A percentile compares a stretch with the other conserved stretches of the same genome.
Conservation (phyloP, 2,113 vertebrate species). For the Morone chrysops region DNA sequence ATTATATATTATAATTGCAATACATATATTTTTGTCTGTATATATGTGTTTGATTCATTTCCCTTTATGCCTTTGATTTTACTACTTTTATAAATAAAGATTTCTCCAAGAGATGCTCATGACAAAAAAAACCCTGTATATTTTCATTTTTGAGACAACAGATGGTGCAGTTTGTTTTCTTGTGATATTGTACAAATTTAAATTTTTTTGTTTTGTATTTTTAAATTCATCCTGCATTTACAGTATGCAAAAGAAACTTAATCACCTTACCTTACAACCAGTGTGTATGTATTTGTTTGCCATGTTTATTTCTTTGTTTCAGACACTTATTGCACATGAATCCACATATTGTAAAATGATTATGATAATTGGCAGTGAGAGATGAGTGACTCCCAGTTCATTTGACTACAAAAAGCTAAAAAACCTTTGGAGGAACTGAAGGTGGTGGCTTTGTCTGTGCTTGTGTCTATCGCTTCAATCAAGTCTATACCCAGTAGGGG, state of each 20-base stretch:
- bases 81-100: neutral
- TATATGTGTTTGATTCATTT: neutral
- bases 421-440: neutral
- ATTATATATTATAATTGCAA: neutral
- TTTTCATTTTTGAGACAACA: neutral
- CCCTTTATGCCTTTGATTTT: neutral
- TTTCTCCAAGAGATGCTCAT: neutral
- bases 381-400: neutral
- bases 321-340: neutral
- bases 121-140: neutral
- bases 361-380: neutral
- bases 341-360: neutral
- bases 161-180: neutral
- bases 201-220: conserved; percentile 1
- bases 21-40: neutral
- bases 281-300: neutral
- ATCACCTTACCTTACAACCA: neutral
- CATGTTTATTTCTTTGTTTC: neutral
- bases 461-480: neutral
- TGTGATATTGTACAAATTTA: neutral
- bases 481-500: neutral
- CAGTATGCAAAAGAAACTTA: neutral
- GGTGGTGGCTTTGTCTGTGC: neutral
- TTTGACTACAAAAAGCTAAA: neutral
- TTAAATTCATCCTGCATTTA: neutral